These are phyloP conservation scores for Amia ocellicauda DNA, from an alignment of 2,113 vertebrate genomes.

Conservation along the genomic window DNA sequence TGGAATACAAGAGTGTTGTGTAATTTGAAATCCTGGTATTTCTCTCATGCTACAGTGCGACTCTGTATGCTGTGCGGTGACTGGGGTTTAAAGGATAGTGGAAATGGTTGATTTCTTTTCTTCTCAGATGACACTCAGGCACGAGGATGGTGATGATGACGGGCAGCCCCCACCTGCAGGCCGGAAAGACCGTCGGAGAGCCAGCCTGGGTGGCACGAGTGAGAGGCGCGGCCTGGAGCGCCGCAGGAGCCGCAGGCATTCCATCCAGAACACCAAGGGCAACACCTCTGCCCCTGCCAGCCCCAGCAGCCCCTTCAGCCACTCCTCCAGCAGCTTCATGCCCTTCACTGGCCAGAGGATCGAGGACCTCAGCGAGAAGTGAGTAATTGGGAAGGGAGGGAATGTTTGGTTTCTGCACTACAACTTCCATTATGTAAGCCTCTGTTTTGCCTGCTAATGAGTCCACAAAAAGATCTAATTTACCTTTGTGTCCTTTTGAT, in stretches of 20 bases:
- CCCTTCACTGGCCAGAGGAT: slow-evolving; percentile 56
- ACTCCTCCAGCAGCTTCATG: slow-evolving; percentile 48
- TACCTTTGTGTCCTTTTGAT: too few species aligned
- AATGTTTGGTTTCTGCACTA: too few species aligned
- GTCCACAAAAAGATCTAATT: too few species aligned
- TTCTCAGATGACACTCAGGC: slow-evolving; percentile 76
- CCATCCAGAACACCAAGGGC: slow-evolving; percentile 74
- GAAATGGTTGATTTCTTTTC: too few species aligned
- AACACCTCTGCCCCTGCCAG: slow-evolving; percentile 76
- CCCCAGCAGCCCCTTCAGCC: slow-evolving; percentile 58
- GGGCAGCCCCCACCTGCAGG: slow-evolving; percentile 66
- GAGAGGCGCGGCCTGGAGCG: slow-evolving; percentile 77
- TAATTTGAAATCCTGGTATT: too few species aligned
- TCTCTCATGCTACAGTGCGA: too few species aligned
- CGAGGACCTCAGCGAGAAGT: slow-evolving; percentile 84
- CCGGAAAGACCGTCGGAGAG: slow-evolving; percentile 77
- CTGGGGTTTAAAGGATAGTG: too few species aligned
- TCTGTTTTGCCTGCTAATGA: too few species aligned
- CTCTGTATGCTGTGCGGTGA: too few species aligned
- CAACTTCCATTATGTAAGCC: too few species aligned
- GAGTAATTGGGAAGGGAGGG: slow-evolving; percentile 35
- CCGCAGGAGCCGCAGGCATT: slow-evolving; percentile 88
- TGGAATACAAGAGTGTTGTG: too few species aligned
- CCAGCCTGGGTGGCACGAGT: slow-evolving; percentile 69
- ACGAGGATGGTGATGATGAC: slow-evolving; percentile 84